These are phyloP conservation scores for Rhinopomastus cyanomelas DNA, from an alignment of 2,113 vertebrate genomes.

Conservation along the genomic window DNA sequence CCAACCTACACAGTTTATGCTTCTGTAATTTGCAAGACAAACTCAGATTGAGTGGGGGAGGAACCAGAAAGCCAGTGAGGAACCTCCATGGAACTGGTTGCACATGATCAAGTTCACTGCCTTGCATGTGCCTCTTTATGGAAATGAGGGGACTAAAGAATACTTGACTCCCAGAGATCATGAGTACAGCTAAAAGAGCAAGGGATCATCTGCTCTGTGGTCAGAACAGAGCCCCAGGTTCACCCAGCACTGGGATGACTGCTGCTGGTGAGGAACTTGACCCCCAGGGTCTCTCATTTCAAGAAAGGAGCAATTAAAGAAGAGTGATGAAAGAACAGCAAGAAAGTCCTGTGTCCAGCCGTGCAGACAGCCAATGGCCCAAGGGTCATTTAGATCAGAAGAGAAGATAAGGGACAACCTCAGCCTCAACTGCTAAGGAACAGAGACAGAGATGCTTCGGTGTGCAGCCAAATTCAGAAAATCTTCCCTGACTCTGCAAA, in stretches of 20 bases:
- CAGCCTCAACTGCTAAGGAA: not conserved
- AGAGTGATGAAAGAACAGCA: not conserved
- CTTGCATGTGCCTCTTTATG: not conserved
- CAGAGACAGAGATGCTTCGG: not conserved
- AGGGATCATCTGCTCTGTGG: not conserved
- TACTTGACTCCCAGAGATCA: not conserved
- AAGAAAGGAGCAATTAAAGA: not conserved
- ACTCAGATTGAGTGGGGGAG: not conserved
- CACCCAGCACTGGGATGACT: not conserved
- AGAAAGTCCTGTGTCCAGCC: accelerated
- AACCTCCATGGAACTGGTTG: not conserved
- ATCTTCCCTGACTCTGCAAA: not conserved
- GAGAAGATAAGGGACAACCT: not conserved
- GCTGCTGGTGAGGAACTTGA: not conserved
- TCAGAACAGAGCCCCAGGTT: not conserved
- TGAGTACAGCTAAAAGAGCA: not conserved
- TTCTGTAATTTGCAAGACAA: not conserved
- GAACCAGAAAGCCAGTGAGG: not conserved
- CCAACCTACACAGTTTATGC: too few relatives aligned
- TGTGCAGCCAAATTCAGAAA: not conserved
- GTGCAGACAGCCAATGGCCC: not conserved
- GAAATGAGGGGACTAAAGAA: accelerated
- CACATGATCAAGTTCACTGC: too few relatives aligned
- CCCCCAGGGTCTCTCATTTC: not conserved
- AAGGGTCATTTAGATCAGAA: not conserved